A percentile compares a stretch with the other conserved stretches of the same genome.
Conservation (phyloP, 2,113 vertebrate genomes). For the Sander lucioperca region DNA sequence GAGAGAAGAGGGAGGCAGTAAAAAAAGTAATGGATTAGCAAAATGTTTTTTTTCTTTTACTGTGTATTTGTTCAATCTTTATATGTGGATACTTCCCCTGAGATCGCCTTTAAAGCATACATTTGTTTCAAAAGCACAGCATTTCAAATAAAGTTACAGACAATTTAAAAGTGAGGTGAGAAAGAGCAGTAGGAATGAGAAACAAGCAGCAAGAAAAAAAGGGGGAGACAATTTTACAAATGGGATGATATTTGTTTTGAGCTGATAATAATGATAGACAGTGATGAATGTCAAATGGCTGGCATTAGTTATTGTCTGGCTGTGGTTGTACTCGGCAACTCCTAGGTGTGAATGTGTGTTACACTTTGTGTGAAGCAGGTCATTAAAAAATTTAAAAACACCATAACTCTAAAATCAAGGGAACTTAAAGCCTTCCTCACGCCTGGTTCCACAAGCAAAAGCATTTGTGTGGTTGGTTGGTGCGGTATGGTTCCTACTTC, state of each 20-base stretch:
- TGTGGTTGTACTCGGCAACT: background rate
- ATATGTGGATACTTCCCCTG: background rate
- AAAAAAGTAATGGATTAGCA: background rate
- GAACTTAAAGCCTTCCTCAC: conserved; percentile 15
- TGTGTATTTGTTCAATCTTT: background rate
- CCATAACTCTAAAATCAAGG: background rate
- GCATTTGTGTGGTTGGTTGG: conserved; percentile 33
- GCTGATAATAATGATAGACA: background rate
- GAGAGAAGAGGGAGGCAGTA: background rate
- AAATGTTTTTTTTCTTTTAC: background rate
- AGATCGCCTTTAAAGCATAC: conserved; percentile 3
- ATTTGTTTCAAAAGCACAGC: background rate
- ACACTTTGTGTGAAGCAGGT: background rate
- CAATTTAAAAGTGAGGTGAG: background rate
- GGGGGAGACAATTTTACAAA: background rate
- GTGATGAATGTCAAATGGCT: conserved; percentile 23
- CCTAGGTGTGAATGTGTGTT: background rate
- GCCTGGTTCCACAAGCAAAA: conserved; percentile 11
- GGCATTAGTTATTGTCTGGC: background rate
- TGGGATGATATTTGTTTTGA: conserved; percentile 12
- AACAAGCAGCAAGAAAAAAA: background rate
- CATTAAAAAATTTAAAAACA: background rate
- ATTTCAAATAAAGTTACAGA: background rate
- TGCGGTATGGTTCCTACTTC: conserved; percentile 44
- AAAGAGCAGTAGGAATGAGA: background rate